Evolutionary conservation across 2,113 vertebrate species (phyloP), one percentile per base, ranked within the genome.

Genomic region (Spilogale gracilis): DNA sequence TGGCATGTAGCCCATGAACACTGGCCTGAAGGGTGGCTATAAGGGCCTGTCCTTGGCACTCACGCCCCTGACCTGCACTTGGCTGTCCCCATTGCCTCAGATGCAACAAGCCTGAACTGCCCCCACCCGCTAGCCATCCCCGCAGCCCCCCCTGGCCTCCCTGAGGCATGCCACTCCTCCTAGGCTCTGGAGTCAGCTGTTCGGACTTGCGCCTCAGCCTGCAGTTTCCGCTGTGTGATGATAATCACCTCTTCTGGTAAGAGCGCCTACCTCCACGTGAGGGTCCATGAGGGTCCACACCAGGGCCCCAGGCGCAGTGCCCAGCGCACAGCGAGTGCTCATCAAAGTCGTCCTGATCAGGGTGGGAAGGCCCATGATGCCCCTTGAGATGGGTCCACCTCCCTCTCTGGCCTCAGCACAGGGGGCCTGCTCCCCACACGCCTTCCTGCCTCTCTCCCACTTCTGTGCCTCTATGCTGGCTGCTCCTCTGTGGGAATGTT

Each of bases 261-360:
- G 0, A 30, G 48, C 2, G 17, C 12, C 67, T 3, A 9, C 65
- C 88, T 74, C 43, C 14, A 38, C 14, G 11, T 1, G 11, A 56
- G 0, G 45, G 12, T 38, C 38, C 5, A 6, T 0, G 11, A 30
- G 60, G 21, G 60, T 9, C 0, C n/a, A 60, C 7, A 5, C 21
- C 52, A 8, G 6, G 3, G 38, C 18, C 25, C 8, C 11, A 50
- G 13, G 30, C 14, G n/a, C 1, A 4, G 25, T 21, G 30, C 48
- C 32, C 38, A 13, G 79, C 50, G 3, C 43, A 30, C 0, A 14
- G 23, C 1, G 3, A 48, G 18, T 0, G 4, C 60, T 50, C 8
- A 0, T 54, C 63, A 9, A 12, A 0, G 18, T 11, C 4, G 0
- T 38, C 73, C 14, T 5, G 12, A 61, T 25, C 25, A 9, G 3